These are phyloP conservation scores for Formica aserva DNA, from an alignment of 2,888 invertebrate species.

Conservation along the genomic window DNA sequence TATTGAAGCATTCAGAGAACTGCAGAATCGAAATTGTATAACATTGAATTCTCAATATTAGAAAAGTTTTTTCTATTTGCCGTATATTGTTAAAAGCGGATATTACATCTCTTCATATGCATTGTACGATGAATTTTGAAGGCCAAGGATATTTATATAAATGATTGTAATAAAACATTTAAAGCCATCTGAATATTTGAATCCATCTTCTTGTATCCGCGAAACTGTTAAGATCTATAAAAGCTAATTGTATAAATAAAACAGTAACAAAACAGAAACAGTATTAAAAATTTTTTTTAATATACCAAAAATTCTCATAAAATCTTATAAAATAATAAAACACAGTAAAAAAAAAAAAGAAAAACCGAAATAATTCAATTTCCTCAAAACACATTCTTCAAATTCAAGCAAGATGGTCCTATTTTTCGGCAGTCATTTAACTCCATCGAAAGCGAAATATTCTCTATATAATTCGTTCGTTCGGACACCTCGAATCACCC, in stretches of 20 bases:
- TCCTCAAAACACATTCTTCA: neutral
- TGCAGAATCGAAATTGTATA: neutral
- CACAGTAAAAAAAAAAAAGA: neutral
- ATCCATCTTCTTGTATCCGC: neutral
- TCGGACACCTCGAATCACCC: slow-evolving; percentile 10
- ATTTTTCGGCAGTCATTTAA: slow-evolving; percentile 1
- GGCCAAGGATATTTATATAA: neutral
- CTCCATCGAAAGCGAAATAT: slow-evolving; percentile 11
- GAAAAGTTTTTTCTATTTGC: neutral
- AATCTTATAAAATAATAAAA: neutral
- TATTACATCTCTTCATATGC: neutral
- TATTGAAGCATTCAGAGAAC: neutral
- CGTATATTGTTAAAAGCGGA: neutral
- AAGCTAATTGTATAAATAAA: neutral
- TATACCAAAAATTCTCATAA: neutral
- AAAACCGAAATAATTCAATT: neutral
- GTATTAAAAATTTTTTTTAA: neutral
- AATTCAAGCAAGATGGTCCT: neutral
- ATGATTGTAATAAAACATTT: neutral
- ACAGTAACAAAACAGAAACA: neutral
- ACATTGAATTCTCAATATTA: neutral
- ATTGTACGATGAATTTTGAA: neutral
- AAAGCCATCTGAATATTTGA: neutral
- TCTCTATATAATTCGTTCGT: neutral
- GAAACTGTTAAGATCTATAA: neutral